Evolutionary conservation across 2,888 invertebrate genomes (phyloP).

Genomic region (Phyllotreta cruciferae): DNA sequence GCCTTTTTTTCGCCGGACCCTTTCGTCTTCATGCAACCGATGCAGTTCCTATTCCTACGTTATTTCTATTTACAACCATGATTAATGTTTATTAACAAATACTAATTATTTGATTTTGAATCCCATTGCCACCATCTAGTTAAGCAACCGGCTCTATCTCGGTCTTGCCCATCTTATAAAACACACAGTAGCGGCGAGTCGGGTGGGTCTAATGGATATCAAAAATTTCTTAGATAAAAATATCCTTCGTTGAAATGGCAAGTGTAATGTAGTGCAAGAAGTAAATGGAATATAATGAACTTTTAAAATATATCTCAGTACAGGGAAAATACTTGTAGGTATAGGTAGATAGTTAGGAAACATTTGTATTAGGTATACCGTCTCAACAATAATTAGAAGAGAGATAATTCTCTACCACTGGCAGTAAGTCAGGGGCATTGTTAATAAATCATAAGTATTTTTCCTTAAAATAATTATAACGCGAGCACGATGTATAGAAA

Average conservation of each 20-base stretch:
- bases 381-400: too few species aligned
- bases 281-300: too few species aligned
- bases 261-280: too few species aligned
- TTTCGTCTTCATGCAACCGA: slow-evolving; percentile 22
- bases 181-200: not conserved
- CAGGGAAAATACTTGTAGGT: too few species aligned
- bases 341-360: too few species aligned
- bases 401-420: not conserved
- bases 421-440: slow-evolving; percentile 23
- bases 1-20: slow-evolving; percentile 1
- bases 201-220: too few species aligned
- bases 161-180: slow-evolving; percentile 6
- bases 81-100: slow-evolving; percentile 36
- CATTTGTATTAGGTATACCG: too few species aligned
- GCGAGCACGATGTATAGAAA: slow-evolving; percentile 33
- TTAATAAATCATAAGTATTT: slow-evolving; percentile 29
- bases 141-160: slow-evolving; percentile 22
- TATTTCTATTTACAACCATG: slow-evolving; percentile 28
- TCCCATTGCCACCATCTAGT: slow-evolving; percentile 35
- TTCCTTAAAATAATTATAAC: slow-evolving; percentile 31
- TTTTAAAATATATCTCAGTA: too few species aligned
- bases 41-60: slow-evolving; percentile 3
- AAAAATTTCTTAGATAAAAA: too few species aligned
- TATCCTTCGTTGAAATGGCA: too few species aligned
- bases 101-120: slow-evolving; percentile 34